A percentile compares a stretch with the other conserved stretches of the same genome.
Evolutionary conservation across 2,113 vertebrate species (phyloP).

Genomic region (Poeciliopsis prolifica): DNA sequence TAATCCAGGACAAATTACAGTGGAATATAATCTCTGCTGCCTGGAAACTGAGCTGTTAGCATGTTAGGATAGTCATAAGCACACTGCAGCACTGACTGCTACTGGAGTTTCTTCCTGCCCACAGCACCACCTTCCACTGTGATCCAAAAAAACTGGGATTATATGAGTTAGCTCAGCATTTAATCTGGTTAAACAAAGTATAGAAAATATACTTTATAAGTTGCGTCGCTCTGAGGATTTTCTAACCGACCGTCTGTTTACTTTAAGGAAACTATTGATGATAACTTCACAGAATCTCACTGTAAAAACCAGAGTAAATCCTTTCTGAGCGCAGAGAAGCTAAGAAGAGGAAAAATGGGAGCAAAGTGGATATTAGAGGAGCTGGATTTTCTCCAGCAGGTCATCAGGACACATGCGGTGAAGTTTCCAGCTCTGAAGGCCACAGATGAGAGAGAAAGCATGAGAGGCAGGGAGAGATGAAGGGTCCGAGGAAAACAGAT

Average conservation of each 20-base stretch:
- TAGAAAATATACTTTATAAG: too few species aligned
- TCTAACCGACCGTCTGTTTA: neutral
- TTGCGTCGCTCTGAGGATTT: neutral
- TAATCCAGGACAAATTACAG: too few species aligned
- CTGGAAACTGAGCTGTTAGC: too few species aligned
- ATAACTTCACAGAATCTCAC: neutral
- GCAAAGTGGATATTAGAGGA: neutral
- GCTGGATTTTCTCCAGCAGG: neutral
- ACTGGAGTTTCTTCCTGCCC: too few species aligned
- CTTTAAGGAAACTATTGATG: neutral
- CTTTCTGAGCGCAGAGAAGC: neutral
- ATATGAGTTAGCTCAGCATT: too few species aligned
- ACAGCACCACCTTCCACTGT: too few species aligned
- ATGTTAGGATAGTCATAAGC: too few species aligned
- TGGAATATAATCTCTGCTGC: too few species aligned
- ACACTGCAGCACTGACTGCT: too few species aligned
- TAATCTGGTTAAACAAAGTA: too few species aligned
- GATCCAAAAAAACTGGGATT: too few species aligned
- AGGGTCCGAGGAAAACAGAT: slow-evolving; percentile 47
- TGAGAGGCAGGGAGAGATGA: slow-evolving; percentile 29
- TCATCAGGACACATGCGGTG: slow-evolving; percentile 27
- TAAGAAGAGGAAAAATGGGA: neutral
- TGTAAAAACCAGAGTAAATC: neutral
- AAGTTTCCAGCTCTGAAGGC: slow-evolving; percentile 30
- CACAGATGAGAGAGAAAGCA: slow-evolving; percentile 17